Evolutionary conservation across 1,140 invertebrate species (phyloP).

Genomic region (Portunus trituberculatus): DNA sequence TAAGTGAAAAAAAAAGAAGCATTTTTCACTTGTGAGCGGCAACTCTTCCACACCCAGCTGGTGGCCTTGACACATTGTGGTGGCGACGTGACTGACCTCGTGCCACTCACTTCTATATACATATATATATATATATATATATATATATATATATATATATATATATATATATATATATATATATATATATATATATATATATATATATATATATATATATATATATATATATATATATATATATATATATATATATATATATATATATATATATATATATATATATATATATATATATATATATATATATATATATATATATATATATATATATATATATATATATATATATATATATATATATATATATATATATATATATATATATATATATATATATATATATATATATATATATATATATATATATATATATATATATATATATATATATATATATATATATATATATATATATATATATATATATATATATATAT

Average conservation of each 20-base stretch:
- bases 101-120: too few relatives aligned
- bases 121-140: conserved; percentile 34
- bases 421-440: too few relatives aligned
- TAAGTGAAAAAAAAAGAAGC: too few relatives aligned
- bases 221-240: conserved; percentile 63
- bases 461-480: too few relatives aligned
- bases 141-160: conserved; percentile 53
- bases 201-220: conserved; percentile 52
- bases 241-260: conserved; percentile 65
- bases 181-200: conserved; percentile 66
- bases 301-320: conserved; percentile 66
- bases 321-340: conserved; percentile 66
- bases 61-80: too few relatives aligned
- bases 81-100: too few relatives aligned
- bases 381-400: too few relatives aligned
- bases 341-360: conserved; percentile 67
- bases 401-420: too few relatives aligned
- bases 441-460: too few relatives aligned
- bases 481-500: too few relatives aligned
- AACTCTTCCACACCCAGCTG: too few relatives aligned
- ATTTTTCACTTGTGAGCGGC: too few relatives aligned
- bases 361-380: conserved; percentile 65
- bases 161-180: conserved; percentile 62
- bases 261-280: conserved; percentile 66
- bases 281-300: conserved; percentile 63